These are phyloP conservation scores for Drosophila subquinaria DNA, from an alignment of 2,888 invertebrate genomes.

Conservation along the genomic window DNA sequence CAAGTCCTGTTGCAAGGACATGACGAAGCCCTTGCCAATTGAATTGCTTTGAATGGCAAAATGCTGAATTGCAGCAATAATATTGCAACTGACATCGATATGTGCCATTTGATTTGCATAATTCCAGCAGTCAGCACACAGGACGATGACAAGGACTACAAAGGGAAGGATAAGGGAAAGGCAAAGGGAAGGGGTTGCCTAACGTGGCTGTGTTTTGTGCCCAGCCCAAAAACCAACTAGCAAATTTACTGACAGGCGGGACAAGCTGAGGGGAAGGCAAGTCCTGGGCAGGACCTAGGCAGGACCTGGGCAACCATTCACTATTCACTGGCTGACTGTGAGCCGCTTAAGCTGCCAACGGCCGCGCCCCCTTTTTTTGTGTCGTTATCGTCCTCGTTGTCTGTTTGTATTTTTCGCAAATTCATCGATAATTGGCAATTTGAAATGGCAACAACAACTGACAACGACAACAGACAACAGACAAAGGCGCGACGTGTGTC, in stretches of 20 bases:
- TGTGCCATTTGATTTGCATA: conserved; percentile 81
- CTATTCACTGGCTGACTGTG: conserved; percentile 29
- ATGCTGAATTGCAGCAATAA: conserved; percentile 79
- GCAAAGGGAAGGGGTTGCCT: conserved; percentile 28
- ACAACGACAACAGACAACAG: conserved; percentile 25
- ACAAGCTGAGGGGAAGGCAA: conserved; percentile 11
- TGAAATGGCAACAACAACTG: conserved; percentile 74
- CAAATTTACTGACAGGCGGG: conserved; percentile 63
- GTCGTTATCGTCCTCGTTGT: conserved; percentile 27
- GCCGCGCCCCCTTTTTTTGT: conserved; percentile 50
- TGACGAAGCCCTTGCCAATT: conserved; percentile 26
- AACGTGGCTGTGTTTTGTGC: conserved; percentile 33
- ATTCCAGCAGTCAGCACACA: conserved; percentile 57
- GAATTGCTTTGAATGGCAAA: conserved; percentile 59
- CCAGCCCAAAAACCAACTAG: conserved; percentile 57
- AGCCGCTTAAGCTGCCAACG: conserved; percentile 70
- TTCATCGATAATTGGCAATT: conserved; percentile 83
- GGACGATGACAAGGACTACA: conserved; percentile 21
- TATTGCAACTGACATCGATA: conserved; percentile 79
- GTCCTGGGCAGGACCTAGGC: conserved; percentile 17
- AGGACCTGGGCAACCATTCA: neutral
- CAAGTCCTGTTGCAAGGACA: conserved; percentile 31
- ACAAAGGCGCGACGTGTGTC: conserved; percentile 49
- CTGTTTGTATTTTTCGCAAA: conserved; percentile 79
- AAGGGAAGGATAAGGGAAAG: neutral